Evolutionary conservation across 2,888 invertebrate species (phyloP).

Genomic region (Frankliniella fusca): DNA sequence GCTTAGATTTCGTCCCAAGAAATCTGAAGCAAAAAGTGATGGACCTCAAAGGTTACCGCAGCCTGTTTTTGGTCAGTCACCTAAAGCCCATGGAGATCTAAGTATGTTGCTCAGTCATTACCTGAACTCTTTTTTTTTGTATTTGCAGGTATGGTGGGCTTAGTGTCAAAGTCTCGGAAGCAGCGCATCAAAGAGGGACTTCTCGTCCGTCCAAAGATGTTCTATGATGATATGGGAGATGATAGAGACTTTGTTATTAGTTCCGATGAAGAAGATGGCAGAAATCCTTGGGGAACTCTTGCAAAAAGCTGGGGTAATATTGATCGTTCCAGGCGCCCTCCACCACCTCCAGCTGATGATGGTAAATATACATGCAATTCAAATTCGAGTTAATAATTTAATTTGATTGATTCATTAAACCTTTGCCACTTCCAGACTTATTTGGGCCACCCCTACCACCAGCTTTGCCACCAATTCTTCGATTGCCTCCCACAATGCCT

Average conservation of each 20-base stretch:
- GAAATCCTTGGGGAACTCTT: constrained; percentile 69
- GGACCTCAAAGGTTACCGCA: neutral
- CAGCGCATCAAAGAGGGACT: constrained; percentile 45
- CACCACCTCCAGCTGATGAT: neutral
- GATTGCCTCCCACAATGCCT: neutral
- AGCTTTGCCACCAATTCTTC: neutral
- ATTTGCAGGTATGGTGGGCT: constrained; percentile 47
- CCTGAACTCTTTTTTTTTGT: neutral
- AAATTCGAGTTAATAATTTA: neutral
- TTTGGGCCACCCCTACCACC: neutral
- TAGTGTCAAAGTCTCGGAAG: constrained; percentile 51
- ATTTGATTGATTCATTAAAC: neutral
- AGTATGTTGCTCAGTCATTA: neutral
- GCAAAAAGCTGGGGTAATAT: constrained; percentile 59
- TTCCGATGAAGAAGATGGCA: constrained; percentile 37
- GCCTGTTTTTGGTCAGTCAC: neutral
- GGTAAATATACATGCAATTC: neutral
- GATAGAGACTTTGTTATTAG: constrained; percentile 40
- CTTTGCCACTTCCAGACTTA: neutral
- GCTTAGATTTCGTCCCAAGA: constrained; percentile 56
- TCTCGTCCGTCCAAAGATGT: constrained; percentile 34
- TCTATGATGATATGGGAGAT: constrained; percentile 40
- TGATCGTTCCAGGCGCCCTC: constrained; percentile 37
- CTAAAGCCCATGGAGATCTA: neutral
- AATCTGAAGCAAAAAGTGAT: neutral